A percentile compares a stretch with the other conserved stretches of the same genome.
Conservation (phyloP, 2,888 invertebrate genomes). For the Oscheius sp. region DNA sequence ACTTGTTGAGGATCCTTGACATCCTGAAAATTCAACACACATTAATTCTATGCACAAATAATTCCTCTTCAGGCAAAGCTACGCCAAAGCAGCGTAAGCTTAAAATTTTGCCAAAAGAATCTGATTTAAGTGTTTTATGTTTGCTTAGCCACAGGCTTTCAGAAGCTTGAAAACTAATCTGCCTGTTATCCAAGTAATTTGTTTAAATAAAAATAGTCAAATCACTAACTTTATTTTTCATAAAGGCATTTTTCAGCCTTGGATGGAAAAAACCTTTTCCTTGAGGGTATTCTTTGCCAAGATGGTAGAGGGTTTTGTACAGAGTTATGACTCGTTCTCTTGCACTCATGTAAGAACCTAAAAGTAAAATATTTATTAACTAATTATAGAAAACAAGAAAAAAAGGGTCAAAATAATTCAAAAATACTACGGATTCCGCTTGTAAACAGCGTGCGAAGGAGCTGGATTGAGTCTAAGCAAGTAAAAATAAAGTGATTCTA, state of each 20-base stretch:
- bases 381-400: background rate
- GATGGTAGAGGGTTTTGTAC: conserved; percentile 59
- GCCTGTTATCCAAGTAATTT: background rate
- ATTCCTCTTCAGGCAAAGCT: too few species aligned
- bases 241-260: conserved; percentile 58
- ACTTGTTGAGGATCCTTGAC: conserved; percentile 40
- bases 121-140: too few species aligned
- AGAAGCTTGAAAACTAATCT: background rate
- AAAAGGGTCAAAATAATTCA: background rate
- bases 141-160: too few species aligned
- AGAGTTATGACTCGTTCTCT: conserved; percentile 48
- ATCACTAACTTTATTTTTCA: conserved; percentile 48
- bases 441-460: background rate
- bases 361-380: background rate
- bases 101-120: too few species aligned
- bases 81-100: too few species aligned
- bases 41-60: too few species aligned
- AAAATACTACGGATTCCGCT: background rate
- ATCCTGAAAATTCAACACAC: conserved; percentile 34
- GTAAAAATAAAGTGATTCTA: background rate
- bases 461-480: background rate
- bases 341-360: conserved; percentile 19
- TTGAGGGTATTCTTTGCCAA: conserved; percentile 66
- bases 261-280: conserved; percentile 63
- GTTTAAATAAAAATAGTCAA: background rate